Evolutionary conservation across 2,797 vertebrate species (phyloP), one percentile per base, ranked within the genome.

Genomic region (Brachyrhaphis roseni): DNA sequence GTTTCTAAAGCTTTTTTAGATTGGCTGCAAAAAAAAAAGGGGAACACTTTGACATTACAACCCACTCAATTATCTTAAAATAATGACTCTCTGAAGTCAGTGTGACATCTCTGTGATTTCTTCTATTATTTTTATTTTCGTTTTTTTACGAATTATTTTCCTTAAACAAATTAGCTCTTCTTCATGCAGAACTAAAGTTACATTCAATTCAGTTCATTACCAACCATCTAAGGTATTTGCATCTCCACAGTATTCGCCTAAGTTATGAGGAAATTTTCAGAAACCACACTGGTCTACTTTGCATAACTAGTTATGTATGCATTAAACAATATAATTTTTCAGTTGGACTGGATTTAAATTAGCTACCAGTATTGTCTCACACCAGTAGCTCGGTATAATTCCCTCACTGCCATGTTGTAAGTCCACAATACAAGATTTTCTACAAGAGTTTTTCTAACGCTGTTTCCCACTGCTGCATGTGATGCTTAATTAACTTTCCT

Each of bases 401-500:
- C 64, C 53, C 18, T 34, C 59, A 36, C 49, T 74, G 41, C 78
- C 76, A 51, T 68, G 49, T 78, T 80, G 15, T 72, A 79, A 68
- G 53, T 78, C 78, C 74, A 78, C 15, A 51, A 77, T 86, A 80
- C 71, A 75, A 74, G 77, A 82, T 47, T 78, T 66, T 36, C n/a
- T 84, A 83, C 75, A 77, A 45, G 78, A 71, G 76, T 78, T 86
- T 81, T 77, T 87, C 64, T 47, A 82, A 81, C 72, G 49, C 43
- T 70, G 47, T 80, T 77, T 74, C 78, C 39, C 39, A 45, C 78
- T 47, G 75, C 84, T 77, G 55, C 34, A 55, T 59, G 76, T 80
- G 82, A 85, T 84, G 70, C 83, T 82, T 90, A 91, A 92, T 94
- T 92, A 91, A 84, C 86, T 85, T 78, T 55, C 72, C 70, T 84